Evolutionary conservation across 1,140 invertebrate species (phyloP), one percentile per base, ranked within the genome.

Genomic region (Physella acuta): DNA sequence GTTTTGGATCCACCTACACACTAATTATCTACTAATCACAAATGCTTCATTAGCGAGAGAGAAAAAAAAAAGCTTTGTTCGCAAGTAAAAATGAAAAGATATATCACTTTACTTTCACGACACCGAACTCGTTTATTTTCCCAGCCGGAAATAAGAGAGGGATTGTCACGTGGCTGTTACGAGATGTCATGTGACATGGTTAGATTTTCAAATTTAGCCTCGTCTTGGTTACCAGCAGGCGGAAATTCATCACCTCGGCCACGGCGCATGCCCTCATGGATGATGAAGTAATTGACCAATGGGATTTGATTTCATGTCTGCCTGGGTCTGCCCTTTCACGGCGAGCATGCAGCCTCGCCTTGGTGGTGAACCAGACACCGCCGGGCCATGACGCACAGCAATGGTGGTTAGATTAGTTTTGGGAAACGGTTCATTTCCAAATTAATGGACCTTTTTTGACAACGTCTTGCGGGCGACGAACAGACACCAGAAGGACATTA

Each of bases 371-470:
- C 36, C 36, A 39, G 59, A 61, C 59, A 61, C 59, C 59, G 59
- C 2, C 1, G 16, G 24, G 1, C 16, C 36, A 36, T 61, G 36
- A 61, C 37, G 31, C 20, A 8, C n/a, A 37, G 59, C 36, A 61
- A 61, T 61, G 59, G 28, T 36, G 5, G 36, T 14, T 44, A 24
- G 59, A 61, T 61, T 61, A 39, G 36, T 37, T 37, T n/a, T 61
- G 36, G 36, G n/a, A 36, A 39, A 36, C 36, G 59, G 33, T 44
- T 61, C 59, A 61, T 61, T 61, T 61, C 59, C 59, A 61, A 61
- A 61, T 61, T 61, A 61, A 61, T 61, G 59, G 36, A 61, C 33
- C 59, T 34, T 61, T 61, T 39, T 61, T 31, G 34, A 34, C 59
- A 24, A 36, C 34, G 59, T 61, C 59, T 61, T 61, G 36, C 59